Conservation (phyloP, 2,888 invertebrate species). For the Drosophila leonis region DNA sequence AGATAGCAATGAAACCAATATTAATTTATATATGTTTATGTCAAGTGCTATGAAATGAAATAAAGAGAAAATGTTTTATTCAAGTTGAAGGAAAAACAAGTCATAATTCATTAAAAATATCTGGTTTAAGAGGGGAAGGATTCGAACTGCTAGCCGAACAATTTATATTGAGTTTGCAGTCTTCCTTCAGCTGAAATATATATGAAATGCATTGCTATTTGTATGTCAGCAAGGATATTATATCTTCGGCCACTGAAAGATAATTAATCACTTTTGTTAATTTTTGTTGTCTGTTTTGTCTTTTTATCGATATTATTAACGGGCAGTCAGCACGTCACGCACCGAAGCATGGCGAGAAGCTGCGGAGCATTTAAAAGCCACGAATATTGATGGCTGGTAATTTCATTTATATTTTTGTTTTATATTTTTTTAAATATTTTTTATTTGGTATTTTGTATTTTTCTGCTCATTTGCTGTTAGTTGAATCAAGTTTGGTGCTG, state of each 20-base stretch:
- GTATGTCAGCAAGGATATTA: conserved; percentile 3
- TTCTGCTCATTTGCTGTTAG: conserved; percentile 36
- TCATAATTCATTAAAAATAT: too few relatives aligned
- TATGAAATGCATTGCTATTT: not conserved
- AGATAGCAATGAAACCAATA: too few relatives aligned
- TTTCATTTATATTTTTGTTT: conserved; percentile 16
- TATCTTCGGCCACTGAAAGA: not conserved
- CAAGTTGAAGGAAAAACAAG: too few relatives aligned
- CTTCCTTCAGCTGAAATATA: not conserved
- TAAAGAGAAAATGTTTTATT: too few relatives aligned
- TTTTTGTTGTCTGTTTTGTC: conserved; percentile 14
- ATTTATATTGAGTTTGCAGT: not conserved
- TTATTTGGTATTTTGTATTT: not conserved
- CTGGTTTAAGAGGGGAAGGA: not conserved
- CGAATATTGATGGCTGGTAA: conserved; percentile 38
- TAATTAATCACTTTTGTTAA: not conserved
- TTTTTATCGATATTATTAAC: conserved; percentile 64
- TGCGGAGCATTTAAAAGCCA: conserved; percentile 17
- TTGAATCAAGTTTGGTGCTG: conserved; percentile 41
- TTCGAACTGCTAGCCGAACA: not conserved
- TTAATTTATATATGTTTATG: not conserved
- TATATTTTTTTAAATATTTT: not conserved
- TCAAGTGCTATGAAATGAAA: not conserved
- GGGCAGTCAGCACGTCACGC: conserved; percentile 55
- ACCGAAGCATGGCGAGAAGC: conserved; percentile 15